Percentiles rank a stretch among this genome's conserved stretches.
Evolutionary conservation across 2,888 invertebrate species (phyloP).

Genomic region (Calameuta idolon): DNA sequence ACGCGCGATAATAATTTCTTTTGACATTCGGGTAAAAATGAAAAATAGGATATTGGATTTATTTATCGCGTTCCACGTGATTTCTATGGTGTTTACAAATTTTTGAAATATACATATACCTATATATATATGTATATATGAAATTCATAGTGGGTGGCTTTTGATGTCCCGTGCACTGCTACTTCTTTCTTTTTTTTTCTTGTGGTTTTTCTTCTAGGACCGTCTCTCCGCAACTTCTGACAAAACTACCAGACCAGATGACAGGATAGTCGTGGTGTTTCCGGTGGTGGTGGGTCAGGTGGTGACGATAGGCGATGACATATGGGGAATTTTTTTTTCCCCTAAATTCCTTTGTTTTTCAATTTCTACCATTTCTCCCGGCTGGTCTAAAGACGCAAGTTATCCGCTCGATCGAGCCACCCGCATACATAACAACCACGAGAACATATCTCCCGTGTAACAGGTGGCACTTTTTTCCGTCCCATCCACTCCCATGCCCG

Average conservation of each 20-base stretch:
- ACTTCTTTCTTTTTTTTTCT: background rate
- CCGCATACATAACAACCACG: conserved; percentile 2
- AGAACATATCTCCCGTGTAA: conserved; percentile 12
- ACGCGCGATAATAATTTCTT: too few species aligned
- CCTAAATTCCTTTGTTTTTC: conserved; percentile 5
- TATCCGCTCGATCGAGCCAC: conserved; percentile 18
- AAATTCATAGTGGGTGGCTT: background rate
- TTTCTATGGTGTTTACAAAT: background rate
- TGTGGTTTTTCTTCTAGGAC: background rate
- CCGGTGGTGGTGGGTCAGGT: conserved; percentile 31
- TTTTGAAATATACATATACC: background rate
- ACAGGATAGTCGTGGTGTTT: conserved; percentile 24
- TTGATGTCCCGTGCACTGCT: background rate
- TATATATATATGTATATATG: background rate
- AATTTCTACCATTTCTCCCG: conserved; percentile 12
- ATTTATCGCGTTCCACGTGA: background rate
- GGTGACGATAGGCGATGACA: conserved; percentile 33
- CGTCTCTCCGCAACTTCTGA: background rate
- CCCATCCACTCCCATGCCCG: background rate
- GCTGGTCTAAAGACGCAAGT: conserved; percentile 23
- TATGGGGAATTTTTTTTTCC: conserved; percentile 21
- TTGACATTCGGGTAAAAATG: too few species aligned
- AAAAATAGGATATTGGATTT: background rate
- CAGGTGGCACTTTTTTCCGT: conserved; percentile 28
- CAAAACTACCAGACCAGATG: background rate